These are phyloP conservation scores for Drosophila flavopinicola DNA, from an alignment of 2,888 invertebrate genomes.

Conservation along the genomic window DNA sequence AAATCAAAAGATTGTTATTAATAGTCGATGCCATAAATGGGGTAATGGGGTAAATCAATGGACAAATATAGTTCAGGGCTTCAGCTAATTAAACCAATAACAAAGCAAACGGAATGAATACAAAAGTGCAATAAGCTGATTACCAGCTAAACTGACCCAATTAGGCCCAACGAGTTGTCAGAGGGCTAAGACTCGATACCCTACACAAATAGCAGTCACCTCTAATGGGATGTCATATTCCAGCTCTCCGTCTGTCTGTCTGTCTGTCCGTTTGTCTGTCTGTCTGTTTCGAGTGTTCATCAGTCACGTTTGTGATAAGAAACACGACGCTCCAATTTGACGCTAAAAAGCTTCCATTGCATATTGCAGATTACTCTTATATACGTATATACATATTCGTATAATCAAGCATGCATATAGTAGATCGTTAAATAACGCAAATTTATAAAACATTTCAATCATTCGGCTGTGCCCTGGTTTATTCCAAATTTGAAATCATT, in stretches of 20 bases:
- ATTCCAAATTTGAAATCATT: conserved; percentile 40
- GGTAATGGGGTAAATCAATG: conserved; percentile 38
- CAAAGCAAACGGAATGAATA: conserved; percentile 42
- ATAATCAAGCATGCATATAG: conserved; percentile 2
- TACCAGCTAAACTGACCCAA: conserved; percentile 35
- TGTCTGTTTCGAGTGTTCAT: conserved; percentile 7
- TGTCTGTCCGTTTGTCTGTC: not conserved
- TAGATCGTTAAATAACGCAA: conserved; percentile 20
- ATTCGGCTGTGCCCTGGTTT: conserved; percentile 23
- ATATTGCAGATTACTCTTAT: conserved; percentile 27
- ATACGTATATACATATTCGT: conserved; percentile 6
- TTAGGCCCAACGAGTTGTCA: conserved; percentile 6
- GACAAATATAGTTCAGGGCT: conserved; percentile 62
- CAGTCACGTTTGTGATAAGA: conserved; percentile 46
- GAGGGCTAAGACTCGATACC: not conserved
- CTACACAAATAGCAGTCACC: not conserved
- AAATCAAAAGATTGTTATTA: conserved; percentile 30
- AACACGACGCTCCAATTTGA: conserved; percentile 42
- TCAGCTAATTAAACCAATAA: conserved; percentile 51
- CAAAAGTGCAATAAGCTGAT: conserved; percentile 58
- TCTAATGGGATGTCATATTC: not conserved
- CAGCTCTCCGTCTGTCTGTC: no score
- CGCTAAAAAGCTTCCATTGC: conserved; percentile 35
- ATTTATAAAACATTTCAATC: conserved; percentile 34
- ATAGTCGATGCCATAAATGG: conserved; percentile 29